Evolutionary conservation across 2,888 invertebrate genomes (phyloP).

Genomic region (Cheilosia soror): DNA sequence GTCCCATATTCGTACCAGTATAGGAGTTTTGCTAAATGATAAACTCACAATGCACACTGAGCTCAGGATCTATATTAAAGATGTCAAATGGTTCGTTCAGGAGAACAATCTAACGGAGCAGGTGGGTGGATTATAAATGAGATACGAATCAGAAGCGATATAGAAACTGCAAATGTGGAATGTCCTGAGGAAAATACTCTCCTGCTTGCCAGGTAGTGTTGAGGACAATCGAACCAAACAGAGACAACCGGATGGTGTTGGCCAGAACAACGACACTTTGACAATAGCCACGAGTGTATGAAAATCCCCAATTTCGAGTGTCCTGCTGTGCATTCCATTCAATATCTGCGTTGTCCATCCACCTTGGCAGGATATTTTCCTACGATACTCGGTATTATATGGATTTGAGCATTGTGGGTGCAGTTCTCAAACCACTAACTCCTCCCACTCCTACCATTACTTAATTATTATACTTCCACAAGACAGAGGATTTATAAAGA

Average conservation of each 20-base stretch:
- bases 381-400: conserved; percentile 5
- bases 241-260: conserved; percentile 51
- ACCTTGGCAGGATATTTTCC: conserved; percentile 20
- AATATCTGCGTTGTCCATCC: conserved; percentile 35
- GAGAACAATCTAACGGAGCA: conserved; percentile 12
- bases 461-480: conserved; percentile 31
- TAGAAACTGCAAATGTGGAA: conserved; percentile 31
- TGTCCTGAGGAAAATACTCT: conserved; percentile 26
- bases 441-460: background rate
- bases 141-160: conserved; percentile 4
- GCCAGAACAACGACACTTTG: conserved; percentile 43
- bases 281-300: conserved; percentile 35
- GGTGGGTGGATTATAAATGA: conserved; percentile 16
- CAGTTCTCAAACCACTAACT: background rate
- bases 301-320: conserved; percentile 42
- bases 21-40: conserved; percentile 58
- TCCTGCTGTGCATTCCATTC: conserved; percentile 5
- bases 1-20: conserved; percentile 22
- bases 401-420: background rate
- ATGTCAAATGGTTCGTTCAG: conserved; percentile 42
- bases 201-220: conserved; percentile 30
- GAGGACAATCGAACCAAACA: conserved; percentile 60
- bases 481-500: conserved; percentile 24
- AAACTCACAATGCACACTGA: conserved; percentile 60
- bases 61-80: conserved; percentile 49